Evolutionary conservation across 2,113 vertebrate genomes (phyloP), one percentile per base, ranked within the genome.

Genomic region (Gobiocypris rarus): DNA sequence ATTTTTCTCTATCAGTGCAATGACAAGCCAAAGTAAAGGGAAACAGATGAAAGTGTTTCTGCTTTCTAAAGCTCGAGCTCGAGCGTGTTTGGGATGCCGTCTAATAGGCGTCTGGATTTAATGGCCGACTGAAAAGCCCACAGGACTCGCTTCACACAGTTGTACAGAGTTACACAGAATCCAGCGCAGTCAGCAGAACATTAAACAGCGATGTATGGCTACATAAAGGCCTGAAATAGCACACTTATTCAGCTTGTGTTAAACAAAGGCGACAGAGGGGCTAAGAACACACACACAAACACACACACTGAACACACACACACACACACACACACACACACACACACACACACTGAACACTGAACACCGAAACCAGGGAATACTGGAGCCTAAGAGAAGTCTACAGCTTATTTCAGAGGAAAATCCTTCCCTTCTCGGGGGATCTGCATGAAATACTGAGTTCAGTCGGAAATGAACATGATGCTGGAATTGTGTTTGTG

Each of bases 111-210:
- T 75, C 83, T 65, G 65, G 38, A 74, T 75, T 83, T 85, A 87
- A 79, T 79, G 80, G 75, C 52, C 83, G 28, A 9, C n/a, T 3
- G n/a, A n/a, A 84, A 87, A 80, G 56, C 86, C 86, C 83, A 83
- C 54, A 87, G 75, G 86, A 70, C 74, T 58, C 31, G 45, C 54
- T 82, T 74, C 76, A 87, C 83, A 85, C 86, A 58, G 63, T 69
- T 34, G 84, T 65, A 82, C 86, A 28, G 83, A 19, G 65, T 58
- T 26, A 58, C 58, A 71, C 38, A 61, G 63, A 80, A 75, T 59
- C 79, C 48, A 70, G 80, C 86, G 38, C 54, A 65, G 79, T 82
- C 74, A 41, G 83, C 83, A 83, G 76, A 67, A 26, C 52, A 43
- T 58, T 43, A 78, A 19, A 83, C 81, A 74, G 43, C 75, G 15